These are phyloP conservation scores for Microtus ochrogaster DNA, from an alignment of 2,113 vertebrate species.

Conservation along the genomic window DNA sequence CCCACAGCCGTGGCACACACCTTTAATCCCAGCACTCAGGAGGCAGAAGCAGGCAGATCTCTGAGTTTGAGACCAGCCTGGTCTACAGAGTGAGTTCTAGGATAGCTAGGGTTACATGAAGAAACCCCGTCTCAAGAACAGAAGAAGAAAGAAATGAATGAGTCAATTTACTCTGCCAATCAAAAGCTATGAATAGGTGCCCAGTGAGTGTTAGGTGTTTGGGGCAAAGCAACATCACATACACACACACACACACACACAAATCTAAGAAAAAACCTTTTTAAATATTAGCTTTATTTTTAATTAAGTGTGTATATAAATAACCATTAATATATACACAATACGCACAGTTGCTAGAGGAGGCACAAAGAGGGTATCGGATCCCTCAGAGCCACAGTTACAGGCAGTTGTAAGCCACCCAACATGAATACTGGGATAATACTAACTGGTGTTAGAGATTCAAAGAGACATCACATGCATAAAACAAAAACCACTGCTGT, in stretches of 20 bases:
- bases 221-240: not conserved
- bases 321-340: not conserved
- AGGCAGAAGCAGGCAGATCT: not conserved
- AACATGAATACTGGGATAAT: not conserved
- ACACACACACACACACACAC: not conserved
- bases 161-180: not conserved
- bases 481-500: conserved; percentile 34
- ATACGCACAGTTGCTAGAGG: not conserved
- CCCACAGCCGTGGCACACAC: no score
- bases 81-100: not conserved
- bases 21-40: not conserved
- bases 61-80: not conserved
- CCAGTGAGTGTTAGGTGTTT: not conserved
- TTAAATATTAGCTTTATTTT: conserved; percentile 24
- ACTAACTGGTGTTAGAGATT: not conserved
- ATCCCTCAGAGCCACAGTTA: not conserved
- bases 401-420: no score
- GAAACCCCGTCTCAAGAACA: not conserved
- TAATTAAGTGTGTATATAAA: not conserved
- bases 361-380: not conserved
- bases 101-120: not conserved
- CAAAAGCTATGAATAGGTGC: not conserved
- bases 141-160: not conserved
- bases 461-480: not conserved
- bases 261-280: not conserved